phyloP scores from a whole-genome alignment of 2,888 invertebrate genomes.

The Mythimna vitellina region DNA sequence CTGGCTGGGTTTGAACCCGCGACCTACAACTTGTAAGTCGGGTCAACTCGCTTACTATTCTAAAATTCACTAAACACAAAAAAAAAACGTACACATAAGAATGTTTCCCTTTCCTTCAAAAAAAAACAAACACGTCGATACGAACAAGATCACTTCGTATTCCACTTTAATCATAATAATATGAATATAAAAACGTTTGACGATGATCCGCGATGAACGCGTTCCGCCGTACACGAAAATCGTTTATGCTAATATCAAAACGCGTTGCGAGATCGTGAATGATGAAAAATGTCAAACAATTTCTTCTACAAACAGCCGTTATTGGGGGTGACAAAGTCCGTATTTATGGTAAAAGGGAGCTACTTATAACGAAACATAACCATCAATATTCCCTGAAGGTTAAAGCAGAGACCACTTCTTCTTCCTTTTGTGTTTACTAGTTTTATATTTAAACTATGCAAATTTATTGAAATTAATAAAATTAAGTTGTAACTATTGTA shows the following conservation, averaged over 20 bases:
- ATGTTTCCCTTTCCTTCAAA: not conserved
- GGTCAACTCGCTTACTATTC: too few relatives aligned
- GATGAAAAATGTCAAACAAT: not conserved
- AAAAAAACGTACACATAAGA: not conserved
- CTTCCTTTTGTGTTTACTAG: too few relatives aligned
- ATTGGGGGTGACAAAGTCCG: not conserved
- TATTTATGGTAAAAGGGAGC: not conserved
- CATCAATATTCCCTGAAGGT: too few relatives aligned
- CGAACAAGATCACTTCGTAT: not conserved
- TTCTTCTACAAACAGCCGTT: not conserved
- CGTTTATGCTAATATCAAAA: constrained; percentile 1
- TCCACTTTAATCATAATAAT: not conserved
- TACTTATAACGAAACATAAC: too few relatives aligned
- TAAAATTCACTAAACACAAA: not conserved
- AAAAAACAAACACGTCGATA: not conserved
- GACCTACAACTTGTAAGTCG: too few relatives aligned
- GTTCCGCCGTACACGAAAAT: not conserved
- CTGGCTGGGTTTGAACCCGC: too few relatives aligned
- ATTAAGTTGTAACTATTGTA: too few relatives aligned
- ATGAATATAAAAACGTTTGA: not conserved
- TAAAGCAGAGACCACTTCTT: too few relatives aligned
- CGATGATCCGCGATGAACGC: not conserved
- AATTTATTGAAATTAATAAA: too few relatives aligned
- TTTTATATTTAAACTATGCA: too few relatives aligned
- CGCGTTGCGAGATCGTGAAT: not conserved